Percentiles rank a stretch among this genome's conserved stretches.
phyloP scores from a whole-genome alignment of 2,797 vertebrate species.

The Chrysocyon brachyurus region DNA sequence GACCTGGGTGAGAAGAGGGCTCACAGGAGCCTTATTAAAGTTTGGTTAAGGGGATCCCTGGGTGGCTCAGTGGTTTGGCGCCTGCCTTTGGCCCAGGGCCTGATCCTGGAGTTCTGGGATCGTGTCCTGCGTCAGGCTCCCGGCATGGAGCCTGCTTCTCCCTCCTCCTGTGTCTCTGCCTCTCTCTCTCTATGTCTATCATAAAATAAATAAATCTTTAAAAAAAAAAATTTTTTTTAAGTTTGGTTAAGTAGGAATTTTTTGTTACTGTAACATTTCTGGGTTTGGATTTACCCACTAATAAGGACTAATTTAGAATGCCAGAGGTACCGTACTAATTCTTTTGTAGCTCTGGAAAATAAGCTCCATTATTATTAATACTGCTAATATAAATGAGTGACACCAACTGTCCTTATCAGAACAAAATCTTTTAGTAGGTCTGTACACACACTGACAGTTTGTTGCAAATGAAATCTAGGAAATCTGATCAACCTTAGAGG shows the following conservation, averaged over 20 bases:
- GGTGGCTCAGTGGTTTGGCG: too few relatives aligned
- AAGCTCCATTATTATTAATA: not conserved
- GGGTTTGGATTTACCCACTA: not conserved
- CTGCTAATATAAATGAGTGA: not conserved
- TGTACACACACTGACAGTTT: not conserved
- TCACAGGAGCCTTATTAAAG: not conserved
- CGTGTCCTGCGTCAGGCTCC: too few relatives aligned
- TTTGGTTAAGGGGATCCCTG: not conserved
- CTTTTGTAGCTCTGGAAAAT: not conserved
- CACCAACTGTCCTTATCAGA: not conserved
- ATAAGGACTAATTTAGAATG: not conserved
- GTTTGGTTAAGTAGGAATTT: not conserved
- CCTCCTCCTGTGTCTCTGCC: too few relatives aligned
- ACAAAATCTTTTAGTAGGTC: slow-evolving; percentile 19
- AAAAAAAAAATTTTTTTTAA: not conserved
- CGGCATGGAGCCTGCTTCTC: too few relatives aligned
- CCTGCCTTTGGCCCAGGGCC: too few relatives aligned
- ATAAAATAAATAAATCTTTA: too few relatives aligned
- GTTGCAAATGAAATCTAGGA: not conserved
- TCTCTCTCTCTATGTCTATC: too few relatives aligned
- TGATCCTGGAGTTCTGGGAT: too few relatives aligned
- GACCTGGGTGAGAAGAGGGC: not conserved
- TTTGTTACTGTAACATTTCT: not conserved
- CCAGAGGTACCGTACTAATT: not conserved
- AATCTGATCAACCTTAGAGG: not conserved